Evolutionary conservation across 2,113 vertebrate genomes (phyloP).

Genomic region (Lucifuga dentata): DNA sequence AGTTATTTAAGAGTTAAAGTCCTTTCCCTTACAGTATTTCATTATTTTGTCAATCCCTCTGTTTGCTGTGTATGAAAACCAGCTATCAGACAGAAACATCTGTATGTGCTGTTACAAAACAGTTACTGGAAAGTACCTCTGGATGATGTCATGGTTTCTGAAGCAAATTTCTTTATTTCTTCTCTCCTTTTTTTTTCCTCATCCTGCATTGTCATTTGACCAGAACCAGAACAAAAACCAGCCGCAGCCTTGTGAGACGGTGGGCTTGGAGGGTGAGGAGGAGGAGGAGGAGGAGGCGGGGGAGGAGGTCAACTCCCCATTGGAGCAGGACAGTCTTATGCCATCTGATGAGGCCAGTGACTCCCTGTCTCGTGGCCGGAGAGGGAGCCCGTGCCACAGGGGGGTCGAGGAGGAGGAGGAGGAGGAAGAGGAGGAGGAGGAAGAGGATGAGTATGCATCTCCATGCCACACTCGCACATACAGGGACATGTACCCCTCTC

Average conservation of each 20-base stretch:
- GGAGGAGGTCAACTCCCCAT: conserved; percentile 87
- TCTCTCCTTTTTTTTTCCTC: not conserved
- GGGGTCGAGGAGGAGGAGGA: conserved; percentile 70
- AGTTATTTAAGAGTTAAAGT: conserved; percentile 15
- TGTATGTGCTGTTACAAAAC: too few species aligned
- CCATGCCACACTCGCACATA: conserved; percentile 86
- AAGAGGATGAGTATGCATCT: conserved; percentile 83
- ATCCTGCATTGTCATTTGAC: not conserved
- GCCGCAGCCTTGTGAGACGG: conserved; percentile 57
- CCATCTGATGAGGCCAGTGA: conserved; percentile 94
- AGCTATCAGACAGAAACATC: conserved; percentile 20
- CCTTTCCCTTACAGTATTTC: conserved; percentile 42
- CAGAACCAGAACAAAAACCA: conserved; percentile 76
- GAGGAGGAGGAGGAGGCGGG: conserved; percentile 72
- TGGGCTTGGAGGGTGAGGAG: conserved; percentile 63
- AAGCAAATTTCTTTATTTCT: conserved; percentile 11
- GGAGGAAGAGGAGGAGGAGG: conserved; percentile 78
- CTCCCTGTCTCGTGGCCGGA: conserved; percentile 81
- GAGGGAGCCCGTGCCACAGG: conserved; percentile 79
- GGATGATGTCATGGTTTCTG: conserved; percentile 8
- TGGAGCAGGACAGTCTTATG: conserved; percentile 96
- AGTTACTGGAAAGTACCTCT: conserved; percentile 1
- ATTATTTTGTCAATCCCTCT: conserved; percentile 34
- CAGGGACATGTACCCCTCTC: conserved; percentile 92
- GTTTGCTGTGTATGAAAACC: conserved; percentile 26